Base-by-base conservation (phyloP, 1,140 invertebrate genomes). In the Cydia pomonella region DNA sequence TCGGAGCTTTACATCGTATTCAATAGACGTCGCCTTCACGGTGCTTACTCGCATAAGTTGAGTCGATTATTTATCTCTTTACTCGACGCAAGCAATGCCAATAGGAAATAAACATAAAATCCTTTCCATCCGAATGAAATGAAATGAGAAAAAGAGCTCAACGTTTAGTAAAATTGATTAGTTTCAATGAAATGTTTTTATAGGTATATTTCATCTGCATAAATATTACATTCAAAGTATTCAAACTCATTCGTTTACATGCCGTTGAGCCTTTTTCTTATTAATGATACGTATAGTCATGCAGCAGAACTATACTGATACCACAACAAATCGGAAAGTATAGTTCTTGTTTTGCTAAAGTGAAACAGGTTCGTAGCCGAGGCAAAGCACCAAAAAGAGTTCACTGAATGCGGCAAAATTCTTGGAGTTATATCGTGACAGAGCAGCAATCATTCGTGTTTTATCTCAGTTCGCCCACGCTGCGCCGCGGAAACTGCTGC, bases 391-490 rank as follows among this genome's bases (percentile, higher is more conserved):
- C 73, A 79, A 81, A 80, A 78, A 85, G 41, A 44, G 79, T 79
- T 66, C 77, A 75, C 76, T 76, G 82, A 85, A 84, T 84, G 81
- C 83, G 84, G 88, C 87, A 89, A 88, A 90, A 89, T 87, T 87
- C 88, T 90, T 87, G 87, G 86, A 91, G 90, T 88, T 90, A 88
- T 91, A 88, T 91, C 87, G 82, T 83, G 84, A 85, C 87, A 87
- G 82, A 85, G 86, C 84, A 86, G 87, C 88, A 91, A 92, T 92
- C 88, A 90, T 90, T 92, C 82, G 84, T 87, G 89, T 88, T 91
- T 91, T 92, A 92, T 92, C 89, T 87, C 83, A 87, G 88, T 90
- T 88, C 88, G 87, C 82, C 86, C 89, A 91, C 85, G 84, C 87
- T 82, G 82, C 79, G 87, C 82, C 82, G 80, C 86, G 90, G 88